A percentile compares a stretch with the other conserved stretches of the same genome.
Conservation (phyloP, 2,113 vertebrate species). For the Alaudala cheleensis region DNA sequence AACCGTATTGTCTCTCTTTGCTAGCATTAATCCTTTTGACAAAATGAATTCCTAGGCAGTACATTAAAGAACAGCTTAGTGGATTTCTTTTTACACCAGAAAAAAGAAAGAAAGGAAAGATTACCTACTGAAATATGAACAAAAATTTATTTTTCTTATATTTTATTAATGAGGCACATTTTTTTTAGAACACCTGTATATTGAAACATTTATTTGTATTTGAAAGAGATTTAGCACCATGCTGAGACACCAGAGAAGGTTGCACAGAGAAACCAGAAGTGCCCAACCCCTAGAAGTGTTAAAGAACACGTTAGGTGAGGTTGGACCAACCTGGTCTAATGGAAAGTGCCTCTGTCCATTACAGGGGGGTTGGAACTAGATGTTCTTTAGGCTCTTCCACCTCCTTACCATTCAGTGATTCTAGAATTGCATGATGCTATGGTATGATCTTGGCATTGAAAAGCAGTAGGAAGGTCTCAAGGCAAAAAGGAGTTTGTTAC, state of each 20-base stretch:
- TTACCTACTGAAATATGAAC: not conserved
- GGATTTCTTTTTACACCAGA: not conserved
- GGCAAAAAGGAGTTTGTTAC: not conserved
- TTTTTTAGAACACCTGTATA: not conserved
- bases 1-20: not conserved
- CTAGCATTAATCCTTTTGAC: not conserved
- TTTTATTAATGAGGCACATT: not conserved
- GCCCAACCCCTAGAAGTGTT: not conserved
- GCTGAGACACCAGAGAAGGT: not conserved
- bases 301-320: not conserved
- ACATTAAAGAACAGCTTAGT: not conserved
- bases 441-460: not conserved
- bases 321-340: not conserved
- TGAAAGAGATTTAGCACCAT: not conserved
- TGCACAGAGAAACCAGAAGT: not conserved
- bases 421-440: not conserved
- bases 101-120: not conserved
- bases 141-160: not conserved
- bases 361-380: fast-evolving
- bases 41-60: not conserved
- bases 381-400: not conserved
- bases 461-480: not conserved
- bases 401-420: not conserved
- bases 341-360: not conserved
- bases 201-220: not conserved